Evolutionary conservation across 2,113 vertebrate species (phyloP), one percentile per base, ranked within the genome.

Genomic region (Aphelocoma coerulescens): DNA sequence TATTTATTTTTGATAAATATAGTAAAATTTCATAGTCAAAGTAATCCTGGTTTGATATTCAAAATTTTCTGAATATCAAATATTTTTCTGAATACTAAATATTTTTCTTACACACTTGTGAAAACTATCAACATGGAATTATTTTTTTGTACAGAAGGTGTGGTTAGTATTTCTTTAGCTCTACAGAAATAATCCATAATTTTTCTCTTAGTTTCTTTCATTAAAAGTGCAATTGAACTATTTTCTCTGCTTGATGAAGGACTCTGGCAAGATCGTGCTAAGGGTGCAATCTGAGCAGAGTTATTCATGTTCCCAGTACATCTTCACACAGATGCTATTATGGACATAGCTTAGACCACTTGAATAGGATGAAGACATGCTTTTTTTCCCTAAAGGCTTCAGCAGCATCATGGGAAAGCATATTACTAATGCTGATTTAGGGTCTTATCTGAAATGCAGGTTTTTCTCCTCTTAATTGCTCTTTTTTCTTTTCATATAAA

Each of bases 401-500:
- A 76, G 44, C 43, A 91, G 57, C n/a, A 62, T 9, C 46, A 41
- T 30, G 32, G 27, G 16, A 68, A 72, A 86, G 32, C 8, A 26
- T 35, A 67, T 51, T 4, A 3, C 27, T 72, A 65, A 66, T 41
- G 46, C 46, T 89, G 52, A 69, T n/a, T 37, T 33, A 52, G 7
- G 13, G 6, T 62, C 43, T 66, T 88, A 91, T 90, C 86, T 94
- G 66, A 93, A 95, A 92, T 92, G 51, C 78, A 69, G 79, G 65
- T 92, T 88, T 91, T 69, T 41, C 41, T 89, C 6, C 23, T 86
- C 41, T 76, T 75, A 85, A 20, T 79, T 84, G 66, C 43, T 93
- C 49, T 81, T 67, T 85, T 94, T 46, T 26, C 84, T 61, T 41
- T 49, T 51, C 18, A 13, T 86, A 39, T 74, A 76, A 73, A 91